Base-by-base conservation (phyloP, 2,113 vertebrate genomes). In the Noctilio leporinus region DNA sequence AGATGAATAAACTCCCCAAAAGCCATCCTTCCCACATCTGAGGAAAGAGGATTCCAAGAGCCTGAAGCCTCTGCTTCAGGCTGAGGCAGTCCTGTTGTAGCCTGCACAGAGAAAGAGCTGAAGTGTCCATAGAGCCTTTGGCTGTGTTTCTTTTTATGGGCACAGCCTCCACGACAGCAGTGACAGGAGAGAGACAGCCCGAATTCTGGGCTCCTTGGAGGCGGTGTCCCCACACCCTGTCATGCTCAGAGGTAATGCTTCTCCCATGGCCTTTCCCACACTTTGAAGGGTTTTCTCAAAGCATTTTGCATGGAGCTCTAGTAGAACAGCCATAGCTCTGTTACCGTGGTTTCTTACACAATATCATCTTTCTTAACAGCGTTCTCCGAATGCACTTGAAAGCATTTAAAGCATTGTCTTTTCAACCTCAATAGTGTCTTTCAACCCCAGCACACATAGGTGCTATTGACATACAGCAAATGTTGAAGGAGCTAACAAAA, bases 91-190 rank as follows among this genome's bases (percentile, higher is more conserved):
- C 47, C 47, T 57, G 19, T 12, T 10, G 20, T 62, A 69, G 53
- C 11, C n/a, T 35, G 14, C 26, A 5, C 12, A 17, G 28, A 10
- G 20, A 14, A 7, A 4, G 0, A 30, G 19, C 17, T 9, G 16
- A n/a, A 9, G 7, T 2, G 0, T 1, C 28, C 14, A 4, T 0
- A 20, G 1, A n/a, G 6, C 3, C 47, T 11, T 5, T 7, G 9
- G 16, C 35, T 87, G 24, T 7, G 4, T 12, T 45, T 59, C 7
- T 20, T 5, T 67, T 16, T 26, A 0, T 72, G 47, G 3, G 12
- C 9, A 75, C 20, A 59, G 30, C 8, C 47, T 70, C 57, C 10
- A 11, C 11, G 35, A 30, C 4, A 15, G 1, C 0, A 15, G 2
- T 16, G 20, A 6, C 14, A 55, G 17, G 4, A 10, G 1, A 24